Conservation (phyloP, 2,113 vertebrate genomes). For the Bubo bubo region DNA sequence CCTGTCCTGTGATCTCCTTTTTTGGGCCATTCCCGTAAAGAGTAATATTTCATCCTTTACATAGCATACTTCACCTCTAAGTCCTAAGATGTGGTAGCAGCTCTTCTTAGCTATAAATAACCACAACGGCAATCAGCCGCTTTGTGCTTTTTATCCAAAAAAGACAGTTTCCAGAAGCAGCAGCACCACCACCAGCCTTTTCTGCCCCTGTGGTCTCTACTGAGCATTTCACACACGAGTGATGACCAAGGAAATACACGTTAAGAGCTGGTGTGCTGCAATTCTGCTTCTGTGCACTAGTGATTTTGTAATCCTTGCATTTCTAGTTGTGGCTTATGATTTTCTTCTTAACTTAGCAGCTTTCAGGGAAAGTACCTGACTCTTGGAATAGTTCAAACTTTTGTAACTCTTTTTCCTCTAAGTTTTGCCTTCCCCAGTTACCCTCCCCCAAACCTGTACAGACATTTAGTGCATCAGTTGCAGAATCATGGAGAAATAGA, state of each 20-base stretch:
- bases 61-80: background rate
- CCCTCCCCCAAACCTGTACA: slow-evolving; percentile 34
- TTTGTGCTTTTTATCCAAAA: background rate
- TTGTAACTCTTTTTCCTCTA: background rate
- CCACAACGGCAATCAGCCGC: background rate
- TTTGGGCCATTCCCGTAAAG: background rate
- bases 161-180: background rate
- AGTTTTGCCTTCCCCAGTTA: background rate
- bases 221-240: background rate
- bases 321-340: background rate
- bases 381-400: background rate
- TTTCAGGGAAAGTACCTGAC: background rate
- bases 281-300: background rate
- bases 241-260: background rate
- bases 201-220: background rate
- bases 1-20: background rate
- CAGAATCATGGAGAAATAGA: slow-evolving; percentile 27
- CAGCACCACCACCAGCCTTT: background rate
- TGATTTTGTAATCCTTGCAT: background rate
- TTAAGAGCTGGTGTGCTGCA: background rate
- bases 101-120: background rate
- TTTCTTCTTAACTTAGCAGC: background rate
- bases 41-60: background rate
- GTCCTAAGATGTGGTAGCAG: background rate
- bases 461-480: slow-evolving; percentile 19